phyloP scores from a whole-genome alignment of 1,140 invertebrate species.

The Penaeus indicus region DNA sequence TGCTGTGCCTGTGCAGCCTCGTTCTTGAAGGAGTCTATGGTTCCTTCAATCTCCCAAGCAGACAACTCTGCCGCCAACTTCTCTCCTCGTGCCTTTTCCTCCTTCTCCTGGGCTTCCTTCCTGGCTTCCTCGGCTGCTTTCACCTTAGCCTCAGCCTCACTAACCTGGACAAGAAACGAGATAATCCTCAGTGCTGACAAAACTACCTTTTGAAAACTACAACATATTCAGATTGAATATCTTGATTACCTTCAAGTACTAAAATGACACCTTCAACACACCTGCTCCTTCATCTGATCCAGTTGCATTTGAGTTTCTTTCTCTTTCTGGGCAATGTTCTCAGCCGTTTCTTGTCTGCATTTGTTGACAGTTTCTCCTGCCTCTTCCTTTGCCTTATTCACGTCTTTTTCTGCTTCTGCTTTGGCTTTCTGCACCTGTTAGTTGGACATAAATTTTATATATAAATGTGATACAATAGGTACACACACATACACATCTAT shows the following conservation, averaged over 20 bases:
- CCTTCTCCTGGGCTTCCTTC: constrained; percentile 29
- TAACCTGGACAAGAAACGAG: not conserved
- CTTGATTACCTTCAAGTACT: no score
- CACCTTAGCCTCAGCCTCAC: not conserved
- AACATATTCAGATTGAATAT: no score
- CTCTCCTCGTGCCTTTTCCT: constrained; percentile 38
- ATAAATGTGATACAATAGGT: no score
- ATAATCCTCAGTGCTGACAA: not conserved
- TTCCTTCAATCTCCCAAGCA: constrained; percentile 52
- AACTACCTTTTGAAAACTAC: not conserved
- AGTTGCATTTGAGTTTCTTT: not conserved
- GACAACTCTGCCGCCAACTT: constrained; percentile 45
- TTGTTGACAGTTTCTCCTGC: not conserved
- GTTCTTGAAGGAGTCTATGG: constrained; percentile 32
- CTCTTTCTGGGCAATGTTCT: not conserved
- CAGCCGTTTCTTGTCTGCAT: not conserved
- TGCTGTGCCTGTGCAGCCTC: constrained; percentile 9
- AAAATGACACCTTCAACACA: no score
- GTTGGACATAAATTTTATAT: no score
- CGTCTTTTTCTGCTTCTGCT: not conserved
- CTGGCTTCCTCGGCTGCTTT: constrained; percentile 20
- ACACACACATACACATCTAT: no score
- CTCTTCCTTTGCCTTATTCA: not conserved
- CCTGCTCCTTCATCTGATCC: no score
- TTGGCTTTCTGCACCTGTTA: not conserved